A percentile compares a stretch with the other conserved stretches of the same genome.
Evolutionary conservation across 2,888 invertebrate genomes (phyloP).

Genomic region (Girardia tigrina): DNA sequence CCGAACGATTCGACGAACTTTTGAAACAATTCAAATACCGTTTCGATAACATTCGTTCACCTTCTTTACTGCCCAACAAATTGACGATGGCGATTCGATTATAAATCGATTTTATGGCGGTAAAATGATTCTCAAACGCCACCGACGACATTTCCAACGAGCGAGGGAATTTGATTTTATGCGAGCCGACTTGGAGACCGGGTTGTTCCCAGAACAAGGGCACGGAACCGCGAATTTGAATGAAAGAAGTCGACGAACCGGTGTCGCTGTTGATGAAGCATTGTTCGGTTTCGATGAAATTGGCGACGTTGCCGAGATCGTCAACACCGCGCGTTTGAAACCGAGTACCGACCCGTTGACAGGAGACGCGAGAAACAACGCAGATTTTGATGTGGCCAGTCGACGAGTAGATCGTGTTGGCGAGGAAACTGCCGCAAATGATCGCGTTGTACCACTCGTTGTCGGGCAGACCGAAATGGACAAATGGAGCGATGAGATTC

Average conservation of each 20-base stretch:
- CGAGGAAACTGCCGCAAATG: constrained; percentile 93
- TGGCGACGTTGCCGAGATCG: constrained; percentile 96
- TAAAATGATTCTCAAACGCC: constrained; percentile 78
- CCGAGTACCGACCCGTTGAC: constrained; percentile 88
- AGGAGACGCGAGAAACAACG: constrained; percentile 84
- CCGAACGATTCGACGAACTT: constrained; percentile 61
- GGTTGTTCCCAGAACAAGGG: constrained; percentile 99
- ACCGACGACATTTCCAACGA: constrained; percentile 83
- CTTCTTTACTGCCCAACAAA: constrained; percentile 79
- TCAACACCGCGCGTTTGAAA: constrained; percentile 97
- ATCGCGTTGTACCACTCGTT: constrained; percentile 78
- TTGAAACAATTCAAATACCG: constrained; percentile 62
- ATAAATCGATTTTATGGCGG: constrained; percentile 70
- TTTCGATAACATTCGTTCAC: constrained; percentile 83
- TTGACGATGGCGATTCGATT: constrained; percentile 80
- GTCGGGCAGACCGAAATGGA: constrained; percentile 77
- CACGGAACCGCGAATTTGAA: constrained; percentile 81
- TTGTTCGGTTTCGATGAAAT: constrained; percentile 99
- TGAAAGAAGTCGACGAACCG: constrained; percentile 54
- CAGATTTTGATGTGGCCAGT: constrained; percentile 77
- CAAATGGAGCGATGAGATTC: constrained; percentile 77
- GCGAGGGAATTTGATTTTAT: constrained; percentile 87
- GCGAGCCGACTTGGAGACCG: constrained; percentile 84
- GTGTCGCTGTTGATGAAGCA: constrained; percentile 61
- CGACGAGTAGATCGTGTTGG: constrained; percentile 71